Evolutionary conservation across 2,888 invertebrate species (phyloP), one percentile per base, ranked within the genome.

Genomic region (Lithodes maja): DNA sequence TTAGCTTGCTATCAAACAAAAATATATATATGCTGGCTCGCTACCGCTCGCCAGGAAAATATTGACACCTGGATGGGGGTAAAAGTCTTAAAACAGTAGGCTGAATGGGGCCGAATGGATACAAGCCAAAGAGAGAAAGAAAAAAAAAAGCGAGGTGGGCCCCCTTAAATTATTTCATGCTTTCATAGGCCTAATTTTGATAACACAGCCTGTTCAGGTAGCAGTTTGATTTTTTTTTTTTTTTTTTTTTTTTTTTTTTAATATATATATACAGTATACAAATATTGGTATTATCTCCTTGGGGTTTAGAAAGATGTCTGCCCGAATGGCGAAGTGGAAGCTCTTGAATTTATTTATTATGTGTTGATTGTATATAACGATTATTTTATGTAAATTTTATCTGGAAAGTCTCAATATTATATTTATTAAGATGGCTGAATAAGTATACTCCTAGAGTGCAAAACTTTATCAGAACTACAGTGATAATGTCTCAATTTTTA

Each of bases 301-400:
- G 75, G 81, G 61, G 75, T 86, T 75, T 54, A 81, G 85, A 80
- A 83, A 89, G 55, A 80, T 80, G 84, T 89, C 84, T 77, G 81
- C 85, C 85, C 85, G 75, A 68, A 85, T 89, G 88, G 81, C 88
- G 69, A 61, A 84, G 80, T 80, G 88, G 85, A 84, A 84, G 85
- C 85, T 81, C 85, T 81, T 84, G 80, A 89, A 89, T 85, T 89
- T 89, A 89, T 89, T 89, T 89, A 89, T 89, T 89, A 89, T 89
- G 88, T 89, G 88, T 89, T 89, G 80, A 89, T 81, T 89, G 88
- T 89, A 89, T 84, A 89, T 89, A 89, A 85, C 85, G 84, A 89
- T 89, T 89, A 89, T 89, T 89, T 89, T 89, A 89, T 89, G 88
- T 89, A 89, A 89, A 89, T 89, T 89, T 89, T 89, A 89, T 89